Evolutionary conservation across 2,113 vertebrate species (phyloP), one percentile per base, ranked within the genome.

Genomic region (Stomatorhinus ivindoensis): DNA sequence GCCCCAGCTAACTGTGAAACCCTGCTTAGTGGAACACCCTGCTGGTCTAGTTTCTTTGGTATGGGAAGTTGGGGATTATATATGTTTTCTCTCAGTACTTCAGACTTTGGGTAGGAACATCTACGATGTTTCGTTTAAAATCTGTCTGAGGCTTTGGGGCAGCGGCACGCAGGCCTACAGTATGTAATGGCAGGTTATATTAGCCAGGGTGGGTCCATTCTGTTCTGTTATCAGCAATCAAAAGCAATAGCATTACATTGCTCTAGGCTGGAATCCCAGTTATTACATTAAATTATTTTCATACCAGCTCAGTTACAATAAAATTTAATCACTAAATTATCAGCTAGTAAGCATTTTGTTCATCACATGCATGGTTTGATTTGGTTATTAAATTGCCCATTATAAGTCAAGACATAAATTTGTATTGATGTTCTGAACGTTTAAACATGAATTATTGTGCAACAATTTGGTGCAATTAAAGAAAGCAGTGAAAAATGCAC

Each of bases 281-380:
- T 21, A 90, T 89, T 93, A 86, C 46, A 90, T 91, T 90, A 48
- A 90, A 84, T 27, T 48, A 76, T 91, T 90, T 87, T 35, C 65
- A 82, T 89, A 89, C 83, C 44, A 86, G 80, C 61, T 46, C 31
- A 27, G 46, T 8, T 24, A 61, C 58, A 90, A 47, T 91, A 53
- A 87, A 46, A 88, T 35, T 46, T 73, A 44, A 44, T 65, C 58
- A 55, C 55, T 48, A 42, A 69, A 55, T 24, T 27, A n/a, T 46
- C 7, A 46, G 19, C 48, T 19, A 35, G 24, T 47, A 46, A 44
- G 21, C 39, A 47, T 47, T 44, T 48, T 46, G 10, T 46, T 27
- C n/a, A 21, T 88, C 61, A 24, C 42, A 65, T 24, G 19, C 19
- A 42, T 42, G 51, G 17, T 51, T 39, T 87, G 51, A 39, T 24